These are phyloP conservation scores for Tachuris rubrigastra DNA, from an alignment of 2,113 vertebrate species.

Conservation along the genomic window DNA sequence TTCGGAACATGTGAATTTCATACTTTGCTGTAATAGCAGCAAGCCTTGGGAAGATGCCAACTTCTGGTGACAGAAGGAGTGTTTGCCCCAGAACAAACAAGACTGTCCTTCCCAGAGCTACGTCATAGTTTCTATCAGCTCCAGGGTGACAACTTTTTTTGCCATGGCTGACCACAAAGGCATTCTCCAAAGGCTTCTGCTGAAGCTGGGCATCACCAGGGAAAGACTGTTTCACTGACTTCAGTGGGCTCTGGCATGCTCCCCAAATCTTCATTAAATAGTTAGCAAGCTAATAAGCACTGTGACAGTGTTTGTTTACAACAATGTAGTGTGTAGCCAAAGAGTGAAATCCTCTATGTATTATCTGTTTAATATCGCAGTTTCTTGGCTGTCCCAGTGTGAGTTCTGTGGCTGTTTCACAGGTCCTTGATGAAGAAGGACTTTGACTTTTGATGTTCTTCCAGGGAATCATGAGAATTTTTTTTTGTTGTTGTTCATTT, in stretches of 20 bases:
- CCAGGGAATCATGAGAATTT: neutral
- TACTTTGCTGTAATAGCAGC: neutral
- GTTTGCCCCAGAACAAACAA: neutral
- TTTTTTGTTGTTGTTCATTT: no score
- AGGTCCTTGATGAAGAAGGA: neutral
- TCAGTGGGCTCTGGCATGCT: neutral
- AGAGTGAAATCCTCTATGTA: neutral
- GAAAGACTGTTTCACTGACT: neutral
- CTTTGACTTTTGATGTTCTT: neutral
- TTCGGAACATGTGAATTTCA: neutral
- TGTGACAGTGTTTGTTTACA: neutral
- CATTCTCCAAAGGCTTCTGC: neutral
- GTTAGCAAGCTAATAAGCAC: neutral
- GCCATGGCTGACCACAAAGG: neutral
- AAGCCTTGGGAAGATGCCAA: neutral
- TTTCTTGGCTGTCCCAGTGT: neutral
- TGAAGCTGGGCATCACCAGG: neutral
- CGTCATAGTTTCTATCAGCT: neutral
- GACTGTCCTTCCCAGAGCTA: neutral
- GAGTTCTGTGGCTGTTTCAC: neutral
- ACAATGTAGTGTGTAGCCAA: neutral
- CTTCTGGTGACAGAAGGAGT: neutral
- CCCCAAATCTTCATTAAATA: neutral
- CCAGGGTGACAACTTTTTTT: neutral
- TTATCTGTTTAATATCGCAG: neutral